These are phyloP conservation scores for Coccyzus lansbergi DNA, from an alignment of 2,797 vertebrate genomes.

Conservation along the genomic window DNA sequence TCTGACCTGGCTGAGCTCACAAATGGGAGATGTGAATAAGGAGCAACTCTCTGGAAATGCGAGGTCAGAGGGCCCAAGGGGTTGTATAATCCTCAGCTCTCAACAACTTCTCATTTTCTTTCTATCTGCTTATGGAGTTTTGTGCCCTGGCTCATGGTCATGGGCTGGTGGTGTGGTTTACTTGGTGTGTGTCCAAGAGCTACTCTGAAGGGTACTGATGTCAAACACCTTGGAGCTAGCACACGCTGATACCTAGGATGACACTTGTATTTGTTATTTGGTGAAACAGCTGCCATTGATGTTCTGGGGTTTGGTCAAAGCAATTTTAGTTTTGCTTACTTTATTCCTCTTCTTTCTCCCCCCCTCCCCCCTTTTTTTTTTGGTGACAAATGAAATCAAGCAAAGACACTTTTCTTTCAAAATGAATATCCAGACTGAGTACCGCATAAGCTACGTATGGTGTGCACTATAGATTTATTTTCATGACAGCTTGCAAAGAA, in stretches of 20 bases:
- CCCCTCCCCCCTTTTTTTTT: neutral
- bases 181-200: rapidly evolving
- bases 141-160: neutral
- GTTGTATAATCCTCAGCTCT: neutral
- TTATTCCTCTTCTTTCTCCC: neutral
- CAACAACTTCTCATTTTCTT: neutral
- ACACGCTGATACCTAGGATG: neutral
- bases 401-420: neutral
- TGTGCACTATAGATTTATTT: slow-evolving; percentile 8
- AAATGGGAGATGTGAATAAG: neutral
- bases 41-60: neutral
- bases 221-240: neutral
- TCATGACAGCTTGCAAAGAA: neutral
- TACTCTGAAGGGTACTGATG: neutral
- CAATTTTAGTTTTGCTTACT: neutral
- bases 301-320: neutral
- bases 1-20: slow-evolving; percentile 23
- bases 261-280: neutral
- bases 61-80: neutral
- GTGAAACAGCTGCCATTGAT: neutral
- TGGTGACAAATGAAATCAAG: neutral
- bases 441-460: neutral
- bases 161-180: rapidly evolving
- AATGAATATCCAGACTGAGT: neutral
- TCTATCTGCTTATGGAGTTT: neutral